These are phyloP conservation scores for Leptinotarsa undecemlineata DNA, from an alignment of 1,140 invertebrate genomes.

Conservation along the genomic window DNA sequence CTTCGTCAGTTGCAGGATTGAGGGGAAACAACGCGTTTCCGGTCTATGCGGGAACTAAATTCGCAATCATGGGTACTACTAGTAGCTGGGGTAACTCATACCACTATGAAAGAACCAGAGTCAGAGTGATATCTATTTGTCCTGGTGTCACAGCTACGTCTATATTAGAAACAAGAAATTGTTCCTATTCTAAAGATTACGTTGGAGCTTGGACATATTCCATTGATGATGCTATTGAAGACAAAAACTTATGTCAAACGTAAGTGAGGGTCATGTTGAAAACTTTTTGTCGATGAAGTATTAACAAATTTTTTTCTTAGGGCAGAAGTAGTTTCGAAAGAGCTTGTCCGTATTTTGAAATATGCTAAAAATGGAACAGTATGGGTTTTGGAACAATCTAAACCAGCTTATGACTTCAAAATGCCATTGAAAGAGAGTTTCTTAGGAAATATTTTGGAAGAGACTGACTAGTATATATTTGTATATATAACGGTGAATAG, in stretches of 20 bases:
- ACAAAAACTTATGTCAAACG: too few relatives aligned
- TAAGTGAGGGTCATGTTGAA: too few relatives aligned
- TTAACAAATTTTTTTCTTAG: neutral
- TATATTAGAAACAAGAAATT: slow-evolving; percentile 10
- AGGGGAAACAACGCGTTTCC: slow-evolving; percentile 33
- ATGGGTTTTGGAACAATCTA: slow-evolving; percentile 34
- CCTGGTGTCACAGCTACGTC: slow-evolving; percentile 48
- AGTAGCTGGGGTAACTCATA: slow-evolving; percentile 32
- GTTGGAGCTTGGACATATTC: too few relatives aligned
- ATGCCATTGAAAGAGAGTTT: too few relatives aligned
- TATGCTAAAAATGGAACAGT: slow-evolving; percentile 18
- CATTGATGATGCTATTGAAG: too few relatives aligned
- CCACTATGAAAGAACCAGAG: slow-evolving; percentile 45
- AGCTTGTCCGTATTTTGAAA: slow-evolving; percentile 14
- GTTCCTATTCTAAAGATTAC: too few relatives aligned
- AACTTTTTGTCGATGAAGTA: too few relatives aligned
- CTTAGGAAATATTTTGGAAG: too few relatives aligned
- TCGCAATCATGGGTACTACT: slow-evolving; percentile 39
- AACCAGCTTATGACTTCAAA: neutral
- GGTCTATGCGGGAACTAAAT: slow-evolving; percentile 44
- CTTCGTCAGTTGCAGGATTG: slow-evolving; percentile 40
- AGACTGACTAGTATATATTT: too few relatives aligned
- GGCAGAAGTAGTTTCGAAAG: neutral
- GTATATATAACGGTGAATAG: too few relatives aligned
- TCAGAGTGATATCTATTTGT: slow-evolving; percentile 50